Base-by-base conservation (phyloP, 2,113 vertebrate genomes). In the Ellobius talpinus region DNA sequence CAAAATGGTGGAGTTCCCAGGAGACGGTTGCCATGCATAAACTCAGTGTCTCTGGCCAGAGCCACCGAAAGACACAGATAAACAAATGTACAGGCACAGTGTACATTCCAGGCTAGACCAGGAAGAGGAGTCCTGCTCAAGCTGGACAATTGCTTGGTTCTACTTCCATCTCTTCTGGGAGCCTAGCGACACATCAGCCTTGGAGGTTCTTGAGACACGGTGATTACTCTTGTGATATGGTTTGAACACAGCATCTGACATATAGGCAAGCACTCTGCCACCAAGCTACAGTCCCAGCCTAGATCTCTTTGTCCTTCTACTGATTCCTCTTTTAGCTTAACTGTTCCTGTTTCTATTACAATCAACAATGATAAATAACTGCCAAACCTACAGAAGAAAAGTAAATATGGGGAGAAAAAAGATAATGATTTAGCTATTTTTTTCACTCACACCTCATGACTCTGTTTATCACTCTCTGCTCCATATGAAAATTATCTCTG, bases 391-490 rank as follows among this genome's bases (percentile, higher is more conserved):
- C 65, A 97, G 68, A 92, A 94, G 86, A 68, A 61, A 42, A 29
- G n/a, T n/a, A 45, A 73, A 5, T 3, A 26, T 24, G 42, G 82
- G 63, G 74, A 58, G 45, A 78, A 58, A 77, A 93, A 93, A 96
- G 77, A 81, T 24, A 77, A 47, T 63, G 77, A 93, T 47, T 96
- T 78, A 50, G 88, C 85, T 89, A 39, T 81, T 55, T 73, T 39
- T 58, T 58, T 7, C 19, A 26, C 55, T 39, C 17, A 50, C 7
- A 36, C 86, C 95, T 95, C 47, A 55, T 98, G 96, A 96, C 93
- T 47, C 47, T 87, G 94, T 91, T 97, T 96, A 97, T 94, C 78
- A 65, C 96, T 84, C 26, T 93, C 86, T 52, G 6, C 85, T 82
- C 55, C 89, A 90, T 66, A 86, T 90, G 85, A 45, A 66, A 92